A percentile compares a stretch with the other conserved stretches of the same genome.
phyloP scores from a whole-genome alignment of 2,888 invertebrate species.

The Tenthredo amoena region DNA sequence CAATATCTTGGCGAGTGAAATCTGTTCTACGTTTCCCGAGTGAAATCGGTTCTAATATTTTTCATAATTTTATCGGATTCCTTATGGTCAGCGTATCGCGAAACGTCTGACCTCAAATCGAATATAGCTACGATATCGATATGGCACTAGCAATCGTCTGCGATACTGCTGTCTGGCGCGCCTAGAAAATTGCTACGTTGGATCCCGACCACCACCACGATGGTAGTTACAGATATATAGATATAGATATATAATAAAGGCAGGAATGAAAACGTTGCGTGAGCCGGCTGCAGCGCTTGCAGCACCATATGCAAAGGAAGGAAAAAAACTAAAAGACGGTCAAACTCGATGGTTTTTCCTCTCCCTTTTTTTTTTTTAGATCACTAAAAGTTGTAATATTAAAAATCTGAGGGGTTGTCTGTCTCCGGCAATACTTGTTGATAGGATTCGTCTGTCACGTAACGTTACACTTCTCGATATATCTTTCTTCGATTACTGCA shows the following conservation, averaged over 20 bases:
- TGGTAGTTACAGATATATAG: background rate
- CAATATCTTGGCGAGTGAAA: background rate
- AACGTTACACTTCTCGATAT: background rate
- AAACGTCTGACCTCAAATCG: conserved; percentile 21
- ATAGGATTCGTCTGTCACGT: background rate
- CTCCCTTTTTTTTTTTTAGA: background rate
- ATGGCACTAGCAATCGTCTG: background rate
- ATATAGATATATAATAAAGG: background rate
- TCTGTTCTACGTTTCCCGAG: background rate
- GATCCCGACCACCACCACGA: background rate
- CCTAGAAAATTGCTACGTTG: conserved; percentile 39
- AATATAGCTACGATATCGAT: conserved; percentile 35
- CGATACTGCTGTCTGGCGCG: background rate
- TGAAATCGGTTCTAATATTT: background rate
- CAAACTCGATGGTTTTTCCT: background rate
- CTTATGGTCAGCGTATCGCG: conserved; percentile 41
- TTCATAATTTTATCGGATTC: conserved; percentile 21
- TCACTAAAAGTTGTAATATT: background rate
- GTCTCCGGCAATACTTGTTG: background rate
- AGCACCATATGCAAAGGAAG: background rate
- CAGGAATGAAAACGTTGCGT: conserved; percentile 32
- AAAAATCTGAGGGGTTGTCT: background rate
- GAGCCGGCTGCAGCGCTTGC: background rate
- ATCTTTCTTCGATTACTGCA: conserved; percentile 3
- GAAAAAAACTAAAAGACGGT: background rate